These are phyloP conservation scores for Drosophila willistoni DNA, from an alignment of 1,140 invertebrate genomes.

Conservation along the genomic window DNA sequence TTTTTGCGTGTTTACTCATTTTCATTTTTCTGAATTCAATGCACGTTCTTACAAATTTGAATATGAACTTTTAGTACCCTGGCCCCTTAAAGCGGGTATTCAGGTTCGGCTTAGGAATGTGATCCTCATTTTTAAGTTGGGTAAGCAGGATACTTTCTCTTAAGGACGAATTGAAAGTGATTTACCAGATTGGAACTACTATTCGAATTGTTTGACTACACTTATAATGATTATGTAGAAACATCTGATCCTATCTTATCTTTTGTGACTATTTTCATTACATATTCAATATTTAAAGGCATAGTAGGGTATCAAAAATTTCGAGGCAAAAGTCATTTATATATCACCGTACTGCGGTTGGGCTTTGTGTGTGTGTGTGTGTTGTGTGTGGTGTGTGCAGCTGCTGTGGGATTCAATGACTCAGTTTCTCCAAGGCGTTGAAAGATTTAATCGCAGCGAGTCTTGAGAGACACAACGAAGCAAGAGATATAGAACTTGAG, in stretches of 20 bases:
- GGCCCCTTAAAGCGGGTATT: neutral
- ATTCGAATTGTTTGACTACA: too few relatives aligned
- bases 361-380: neutral
- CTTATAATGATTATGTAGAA: too few relatives aligned
- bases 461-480: slow-evolving; percentile 16
- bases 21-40: slow-evolving; percentile 67
- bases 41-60: slow-evolving; percentile 78
- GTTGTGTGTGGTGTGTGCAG: slow-evolving; percentile 40
- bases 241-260: too few relatives aligned
- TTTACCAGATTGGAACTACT: too few relatives aligned
- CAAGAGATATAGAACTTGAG: neutral
- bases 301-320: too few relatives aligned
- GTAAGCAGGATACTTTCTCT: too few relatives aligned
- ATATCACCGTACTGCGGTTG: neutral
- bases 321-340: too few relatives aligned
- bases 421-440: slow-evolving; percentile 69
- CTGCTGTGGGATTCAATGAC: slow-evolving; percentile 63
- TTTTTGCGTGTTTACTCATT: slow-evolving; percentile 70
- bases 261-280: too few relatives aligned
- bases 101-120: too few relatives aligned
- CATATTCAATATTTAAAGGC: too few relatives aligned
- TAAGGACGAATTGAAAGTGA: too few relatives aligned
- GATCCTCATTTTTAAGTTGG: too few relatives aligned
- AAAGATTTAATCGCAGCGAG: slow-evolving; percentile 69
- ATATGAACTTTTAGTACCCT: slow-evolving; percentile 59